Percentiles rank a stretch among this genome's conserved stretches.
Conservation (phyloP, 2,888 invertebrate genomes). For the Eumacrocentrus americanus region DNA sequence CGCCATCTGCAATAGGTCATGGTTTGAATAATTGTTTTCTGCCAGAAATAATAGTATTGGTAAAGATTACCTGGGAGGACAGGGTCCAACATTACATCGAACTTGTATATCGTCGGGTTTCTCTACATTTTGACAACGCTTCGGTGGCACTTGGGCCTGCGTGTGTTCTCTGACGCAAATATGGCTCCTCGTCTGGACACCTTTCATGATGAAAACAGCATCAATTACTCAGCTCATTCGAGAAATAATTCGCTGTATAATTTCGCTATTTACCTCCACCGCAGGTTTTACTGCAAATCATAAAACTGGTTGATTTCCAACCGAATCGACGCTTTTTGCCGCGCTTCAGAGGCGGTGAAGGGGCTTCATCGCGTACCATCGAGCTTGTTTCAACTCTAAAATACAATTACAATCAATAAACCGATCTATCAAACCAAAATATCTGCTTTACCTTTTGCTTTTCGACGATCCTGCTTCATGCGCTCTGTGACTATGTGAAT, state of each 20-base stretch:
- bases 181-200: conserved; percentile 72
- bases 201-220: conserved; percentile 54
- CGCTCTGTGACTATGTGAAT: background rate
- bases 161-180: conserved; percentile 75
- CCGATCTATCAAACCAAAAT: too few relatives aligned
- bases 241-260: background rate
- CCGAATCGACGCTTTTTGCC: conserved; percentile 64
- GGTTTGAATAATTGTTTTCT: background rate
- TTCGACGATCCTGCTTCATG: background rate
- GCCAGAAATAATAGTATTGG: conserved; percentile 3
- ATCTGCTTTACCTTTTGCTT: conserved; percentile 18
- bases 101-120: conserved; percentile 65
- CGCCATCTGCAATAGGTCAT: conserved; percentile 70
- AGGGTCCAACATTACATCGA: conserved; percentile 77
- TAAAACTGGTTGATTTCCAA: conserved; percentile 82
- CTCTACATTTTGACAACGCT: conserved; percentile 69
- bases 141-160: conserved; percentile 66
- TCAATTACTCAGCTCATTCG: background rate
- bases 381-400: conserved; percentile 6
- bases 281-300: conserved; percentile 80
- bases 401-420: conserved; percentile 18
- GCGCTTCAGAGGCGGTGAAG: conserved; percentile 5
- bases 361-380: conserved; percentile 35
- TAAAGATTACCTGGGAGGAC: conserved; percentile 70
- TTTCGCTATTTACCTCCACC: conserved; percentile 70